Evolutionary conservation across 2,113 vertebrate species (phyloP), one percentile per base, ranked within the genome.

Genomic region (Dipodomys stephensi): DNA sequence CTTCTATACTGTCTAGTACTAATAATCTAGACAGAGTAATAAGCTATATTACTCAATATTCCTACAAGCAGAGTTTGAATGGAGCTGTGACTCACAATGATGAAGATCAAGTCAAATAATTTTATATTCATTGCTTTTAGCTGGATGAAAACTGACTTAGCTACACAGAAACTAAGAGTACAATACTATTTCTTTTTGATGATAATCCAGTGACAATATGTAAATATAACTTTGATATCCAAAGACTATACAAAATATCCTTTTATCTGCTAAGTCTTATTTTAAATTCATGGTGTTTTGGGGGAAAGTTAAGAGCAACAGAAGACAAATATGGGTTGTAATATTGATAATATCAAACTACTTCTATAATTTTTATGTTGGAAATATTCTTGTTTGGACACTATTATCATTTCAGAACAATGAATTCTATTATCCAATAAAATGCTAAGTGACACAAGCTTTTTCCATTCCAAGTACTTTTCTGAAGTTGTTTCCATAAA

Each of bases 71-170:
- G 77, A 73, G 39, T 64, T 72, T 88, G 77, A 57, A 79, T 39
- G 49, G 73, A 68, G 64, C 53, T 86, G 4, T 92, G 72, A 92
- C 62, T 88, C 64, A 88, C 12, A 67, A 49, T 92, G 77, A 30
- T 19, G 25, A 88, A 79, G 67, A 86, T 73, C 30, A 83, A 67
- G 92, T 71, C 79, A 86, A 92, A 94, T 80, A 88, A 74, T 83
- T 87, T 82, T 19, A 1, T 94, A 93, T 87, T 86, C 87, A 82
- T 83, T 85, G 89, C 74, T 79, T 90, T 87, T 28, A 91, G 88
- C 53, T 74, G 49, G 79, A 85, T 96, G 88, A 72, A 88, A 93
- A 94, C 65, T 77, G 69, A 90, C 71, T 95, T 83, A 71, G 80
- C 46, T 77, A 88, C 84, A 81, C 19, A 84, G 82, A 60, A 92